A percentile compares a stretch with the other conserved stretches of the same genome.
Evolutionary conservation across 2,113 vertebrate species (phyloP).

Genomic region (Thamnaconus septentrionalis): DNA sequence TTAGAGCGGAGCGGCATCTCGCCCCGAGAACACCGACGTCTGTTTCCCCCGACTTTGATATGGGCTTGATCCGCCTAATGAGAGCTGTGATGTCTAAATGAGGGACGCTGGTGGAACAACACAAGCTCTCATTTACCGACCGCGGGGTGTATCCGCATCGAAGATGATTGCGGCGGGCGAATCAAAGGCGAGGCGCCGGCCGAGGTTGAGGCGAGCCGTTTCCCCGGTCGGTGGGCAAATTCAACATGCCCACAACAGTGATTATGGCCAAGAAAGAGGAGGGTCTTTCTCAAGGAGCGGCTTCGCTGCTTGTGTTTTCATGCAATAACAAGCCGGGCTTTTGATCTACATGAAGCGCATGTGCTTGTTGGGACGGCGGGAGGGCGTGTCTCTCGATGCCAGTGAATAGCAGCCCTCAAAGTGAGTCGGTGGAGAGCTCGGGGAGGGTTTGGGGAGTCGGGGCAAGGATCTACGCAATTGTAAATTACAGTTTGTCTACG

Average conservation of each 20-base stretch:
- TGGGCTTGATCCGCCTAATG: slow-evolving; percentile 55
- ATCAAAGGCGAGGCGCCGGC: slow-evolving; percentile 55
- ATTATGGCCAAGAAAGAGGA: slow-evolving; percentile 59
- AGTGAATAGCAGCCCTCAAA: no score
- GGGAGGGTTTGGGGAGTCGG: no score
- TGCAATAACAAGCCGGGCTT: neutral
- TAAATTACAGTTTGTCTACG: no score
- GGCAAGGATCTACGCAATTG: no score
- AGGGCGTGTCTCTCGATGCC: no score
- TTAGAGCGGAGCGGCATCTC: slow-evolving; percentile 25
- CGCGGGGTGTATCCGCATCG: slow-evolving; percentile 52
- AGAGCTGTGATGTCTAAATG: slow-evolving; percentile 60
- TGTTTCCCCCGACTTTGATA: slow-evolving; percentile 54
- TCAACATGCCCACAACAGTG: slow-evolving; percentile 56
- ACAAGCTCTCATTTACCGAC: slow-evolving; percentile 58
- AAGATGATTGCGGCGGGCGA: slow-evolving; percentile 41
- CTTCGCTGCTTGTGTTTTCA: slow-evolving; percentile 20
- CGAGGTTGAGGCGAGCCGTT: slow-evolving; percentile 38
- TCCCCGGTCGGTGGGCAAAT: slow-evolving; percentile 41
- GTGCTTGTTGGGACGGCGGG: no score
- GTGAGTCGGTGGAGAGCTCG: no score
- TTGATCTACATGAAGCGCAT: no score
- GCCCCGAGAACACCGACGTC: slow-evolving; percentile 5
- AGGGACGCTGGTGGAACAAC: slow-evolving; percentile 40
- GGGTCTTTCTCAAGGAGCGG: slow-evolving; percentile 16